A percentile compares a stretch with the other conserved stretches of the same genome.
phyloP scores from a whole-genome alignment of 2,888 invertebrate genomes.

The Tuta absoluta region DNA sequence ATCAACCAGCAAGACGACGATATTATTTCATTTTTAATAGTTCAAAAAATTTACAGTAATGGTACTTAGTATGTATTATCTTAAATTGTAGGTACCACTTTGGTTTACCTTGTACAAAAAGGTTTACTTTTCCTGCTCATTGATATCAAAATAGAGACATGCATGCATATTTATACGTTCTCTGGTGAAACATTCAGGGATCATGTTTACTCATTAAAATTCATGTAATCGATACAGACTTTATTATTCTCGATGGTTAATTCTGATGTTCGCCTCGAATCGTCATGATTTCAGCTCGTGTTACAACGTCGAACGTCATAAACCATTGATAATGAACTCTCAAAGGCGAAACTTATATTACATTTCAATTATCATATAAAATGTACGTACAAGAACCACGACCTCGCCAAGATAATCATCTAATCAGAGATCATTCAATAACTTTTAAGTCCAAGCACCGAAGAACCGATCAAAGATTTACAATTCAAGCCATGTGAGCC shows the following conservation, averaged over 20 bases:
- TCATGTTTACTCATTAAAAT: constrained; percentile 64
- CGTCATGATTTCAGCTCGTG: constrained; percentile 47
- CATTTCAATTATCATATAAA: constrained; percentile 80
- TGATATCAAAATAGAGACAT: constrained; percentile 18
- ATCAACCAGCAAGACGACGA: too few relatives aligned
- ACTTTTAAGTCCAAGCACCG: constrained; percentile 65
- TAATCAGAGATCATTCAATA: constrained; percentile 78
- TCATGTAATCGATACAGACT: constrained; percentile 62
- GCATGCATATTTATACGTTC: constrained; percentile 12
- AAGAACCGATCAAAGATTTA: constrained; percentile 49
- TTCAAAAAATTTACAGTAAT: too few relatives aligned
- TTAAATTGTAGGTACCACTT: too few relatives aligned
- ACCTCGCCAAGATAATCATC: constrained; percentile 77
- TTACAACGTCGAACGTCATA: constrained; percentile 56
- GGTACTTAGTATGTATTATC: too few relatives aligned
- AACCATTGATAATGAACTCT: constrained; percentile 68
- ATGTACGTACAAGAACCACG: constrained; percentile 67
- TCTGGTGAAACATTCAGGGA: constrained; percentile 33
- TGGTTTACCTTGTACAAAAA: too few relatives aligned
- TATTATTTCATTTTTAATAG: too few relatives aligned
- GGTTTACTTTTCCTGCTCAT: too few relatives aligned
- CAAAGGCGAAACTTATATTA: constrained; percentile 71
- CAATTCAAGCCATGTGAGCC: constrained; percentile 45
- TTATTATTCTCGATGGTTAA: constrained; percentile 56
- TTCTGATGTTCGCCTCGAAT: constrained; percentile 45